A percentile compares a stretch with the other conserved stretches of the same genome.
Conservation (phyloP, 2,113 vertebrate genomes). For the Pagrus major region DNA sequence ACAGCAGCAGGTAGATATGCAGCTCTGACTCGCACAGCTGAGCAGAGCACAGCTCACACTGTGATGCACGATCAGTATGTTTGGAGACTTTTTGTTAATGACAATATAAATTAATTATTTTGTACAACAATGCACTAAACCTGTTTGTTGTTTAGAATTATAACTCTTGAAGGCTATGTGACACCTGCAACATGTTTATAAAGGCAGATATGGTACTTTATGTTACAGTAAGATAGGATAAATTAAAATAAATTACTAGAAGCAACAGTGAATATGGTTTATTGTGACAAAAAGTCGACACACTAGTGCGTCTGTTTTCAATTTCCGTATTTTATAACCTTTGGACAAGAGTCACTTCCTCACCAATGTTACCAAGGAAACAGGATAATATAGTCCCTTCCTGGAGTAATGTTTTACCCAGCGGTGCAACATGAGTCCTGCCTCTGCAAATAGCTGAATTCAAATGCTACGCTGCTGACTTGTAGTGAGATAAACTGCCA, state of each 20-base stretch:
- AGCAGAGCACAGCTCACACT: not conserved
- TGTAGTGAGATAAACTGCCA: not conserved
- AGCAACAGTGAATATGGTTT: not conserved
- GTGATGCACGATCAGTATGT: not conserved
- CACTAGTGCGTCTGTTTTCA: not conserved
- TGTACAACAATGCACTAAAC: not conserved
- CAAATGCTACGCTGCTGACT: not conserved
- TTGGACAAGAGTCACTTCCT: not conserved
- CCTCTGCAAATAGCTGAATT: not conserved
- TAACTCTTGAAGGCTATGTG: not conserved
- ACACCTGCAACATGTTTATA: not conserved
- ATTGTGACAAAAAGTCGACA: not conserved
- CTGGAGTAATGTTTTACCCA: not conserved
- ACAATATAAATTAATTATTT: not conserved
- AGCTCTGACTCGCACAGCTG: not conserved
- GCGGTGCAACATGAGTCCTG: too few species aligned
- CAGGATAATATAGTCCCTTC: not conserved
- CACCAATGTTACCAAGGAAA: not conserved
- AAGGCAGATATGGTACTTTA: not conserved
- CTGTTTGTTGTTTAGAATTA: not conserved
- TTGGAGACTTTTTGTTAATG: not conserved
- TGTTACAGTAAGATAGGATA: not conserved
- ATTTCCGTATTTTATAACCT: not conserved
- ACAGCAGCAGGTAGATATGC: constrained; percentile 52
- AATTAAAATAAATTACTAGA: too few species aligned